Percentiles rank a stretch among this genome's conserved stretches.
phyloP scores from a whole-genome alignment of 2,888 invertebrate genomes.

The Melanophora roralis region DNA sequence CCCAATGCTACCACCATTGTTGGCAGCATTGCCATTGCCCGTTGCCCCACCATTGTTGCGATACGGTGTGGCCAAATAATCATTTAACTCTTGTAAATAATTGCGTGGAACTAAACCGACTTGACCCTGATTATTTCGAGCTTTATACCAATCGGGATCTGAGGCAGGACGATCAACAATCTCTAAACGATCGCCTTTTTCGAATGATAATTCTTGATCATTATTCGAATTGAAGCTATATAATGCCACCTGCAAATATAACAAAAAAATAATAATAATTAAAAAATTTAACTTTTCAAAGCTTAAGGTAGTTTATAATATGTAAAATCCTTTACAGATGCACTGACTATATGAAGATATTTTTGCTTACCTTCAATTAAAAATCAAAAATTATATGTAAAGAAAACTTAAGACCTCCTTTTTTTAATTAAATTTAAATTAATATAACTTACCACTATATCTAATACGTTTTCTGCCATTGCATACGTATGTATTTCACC shows the following conservation, averaged over 20 bases:
- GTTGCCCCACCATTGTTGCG: conserved; percentile 79
- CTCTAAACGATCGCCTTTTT: conserved; percentile 97
- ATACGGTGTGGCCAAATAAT: conserved; percentile 91
- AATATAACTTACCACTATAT: conserved; percentile 85
- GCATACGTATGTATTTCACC: conserved; percentile 94
- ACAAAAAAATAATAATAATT: background rate
- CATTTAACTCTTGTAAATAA: conserved; percentile 94
- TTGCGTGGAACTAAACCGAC: conserved; percentile 96
- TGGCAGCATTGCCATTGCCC: conserved; percentile 74
- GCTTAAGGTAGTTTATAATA: no score
- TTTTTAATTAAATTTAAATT: background rate
- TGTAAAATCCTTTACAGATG: no score
- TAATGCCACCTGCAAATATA: conserved; percentile 83
- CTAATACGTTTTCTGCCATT: conserved; percentile 96
- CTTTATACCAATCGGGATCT: conserved; percentile 99
- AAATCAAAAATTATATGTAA: background rate
- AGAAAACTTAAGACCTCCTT: background rate
- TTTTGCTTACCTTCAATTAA: background rate
- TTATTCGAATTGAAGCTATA: conserved; percentile 96
- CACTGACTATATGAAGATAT: no score
- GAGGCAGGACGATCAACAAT: conserved; percentile 96
- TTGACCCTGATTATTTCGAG: conserved; percentile 94
- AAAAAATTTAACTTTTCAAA: background rate
- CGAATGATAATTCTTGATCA: conserved; percentile 97
- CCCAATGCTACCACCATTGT: conserved; percentile 73